A percentile compares a stretch with the other conserved stretches of the same genome.
phyloP scores from a whole-genome alignment of 1,140 invertebrate genomes.

The Leptinotarsa defecta region DNA sequence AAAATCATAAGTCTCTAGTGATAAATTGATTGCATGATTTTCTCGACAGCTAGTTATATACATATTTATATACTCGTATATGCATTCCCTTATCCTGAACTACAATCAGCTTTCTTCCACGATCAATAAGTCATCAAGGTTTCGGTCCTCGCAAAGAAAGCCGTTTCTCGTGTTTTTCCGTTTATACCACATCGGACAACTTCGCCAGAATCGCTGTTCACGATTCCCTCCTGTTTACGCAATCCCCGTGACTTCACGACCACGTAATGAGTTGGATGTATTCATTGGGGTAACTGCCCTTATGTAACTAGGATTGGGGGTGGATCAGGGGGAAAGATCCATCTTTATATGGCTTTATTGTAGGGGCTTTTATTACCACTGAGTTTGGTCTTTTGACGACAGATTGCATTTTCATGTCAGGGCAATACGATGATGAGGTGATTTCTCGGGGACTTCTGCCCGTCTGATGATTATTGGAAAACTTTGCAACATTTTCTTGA shows the following conservation, averaged over 20 bases:
- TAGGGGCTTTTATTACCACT: constrained; percentile 46
- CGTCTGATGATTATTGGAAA: too few relatives aligned
- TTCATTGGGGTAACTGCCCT: constrained; percentile 48
- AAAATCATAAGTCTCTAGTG: too few relatives aligned
- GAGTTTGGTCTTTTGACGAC: constrained; percentile 31
- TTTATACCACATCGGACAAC: not conserved
- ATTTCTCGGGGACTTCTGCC: not conserved
- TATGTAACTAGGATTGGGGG: constrained; percentile 40
- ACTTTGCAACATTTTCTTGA: too few relatives aligned
- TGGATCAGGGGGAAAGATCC: constrained; percentile 44
- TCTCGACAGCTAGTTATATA: too few relatives aligned
- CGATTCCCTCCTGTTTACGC: constrained; percentile 15
- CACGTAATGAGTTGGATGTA: constrained; percentile 49
- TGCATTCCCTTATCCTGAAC: too few relatives aligned
- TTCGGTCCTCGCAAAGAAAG: not conserved
- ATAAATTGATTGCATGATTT: too few relatives aligned
- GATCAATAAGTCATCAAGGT: constrained; percentile 26
- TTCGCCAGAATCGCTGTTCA: not conserved
- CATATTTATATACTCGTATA: too few relatives aligned
- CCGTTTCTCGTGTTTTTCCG: not conserved
- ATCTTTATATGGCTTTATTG: constrained; percentile 51
- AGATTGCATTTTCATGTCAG: constrained; percentile 27
- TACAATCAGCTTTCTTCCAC: not conserved
- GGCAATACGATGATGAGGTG: not conserved
- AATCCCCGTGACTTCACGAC: constrained; percentile 46